Evolutionary conservation across 2,888 invertebrate species (phyloP).

Genomic region (Thera britannica): DNA sequence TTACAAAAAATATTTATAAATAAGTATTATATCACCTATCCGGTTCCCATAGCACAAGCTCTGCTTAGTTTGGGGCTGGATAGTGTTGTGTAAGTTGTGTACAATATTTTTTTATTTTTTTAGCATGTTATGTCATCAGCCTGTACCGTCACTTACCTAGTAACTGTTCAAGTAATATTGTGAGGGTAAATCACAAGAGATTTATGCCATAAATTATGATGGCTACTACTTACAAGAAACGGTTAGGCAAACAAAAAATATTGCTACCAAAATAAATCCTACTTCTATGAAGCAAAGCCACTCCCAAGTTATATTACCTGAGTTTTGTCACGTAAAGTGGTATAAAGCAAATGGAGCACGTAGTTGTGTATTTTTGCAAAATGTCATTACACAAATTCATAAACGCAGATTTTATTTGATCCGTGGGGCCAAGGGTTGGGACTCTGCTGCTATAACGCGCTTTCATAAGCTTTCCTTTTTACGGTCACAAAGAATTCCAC

Average conservation of each 20-base stretch:
- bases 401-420: constrained; percentile 50
- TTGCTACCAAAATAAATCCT: not conserved
- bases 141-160: too few species aligned
- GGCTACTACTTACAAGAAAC: too few species aligned
- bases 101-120: too few species aligned
- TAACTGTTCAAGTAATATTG: too few species aligned
- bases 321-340: constrained; percentile 27
- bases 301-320: constrained; percentile 19
- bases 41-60: too few species aligned
- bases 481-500: constrained; percentile 61
- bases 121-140: too few species aligned
- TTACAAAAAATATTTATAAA: too few species aligned
- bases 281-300: constrained; percentile 6
- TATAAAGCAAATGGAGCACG: constrained; percentile 25
- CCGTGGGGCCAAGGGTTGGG: constrained; percentile 43
- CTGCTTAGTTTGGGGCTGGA: too few species aligned
- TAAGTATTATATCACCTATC: too few species aligned
- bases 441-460: constrained; percentile 50
- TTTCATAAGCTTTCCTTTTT: constrained; percentile 62
- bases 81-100: too few species aligned
- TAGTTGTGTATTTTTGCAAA: constrained; percentile 17
- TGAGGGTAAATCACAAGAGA: too few species aligned
- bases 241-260: not conserved
- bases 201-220: too few species aligned
- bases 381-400: constrained; percentile 53